These are phyloP conservation scores for Drosophila formosana DNA, from an alignment of 2,888 invertebrate species.

Conservation along the genomic window DNA sequence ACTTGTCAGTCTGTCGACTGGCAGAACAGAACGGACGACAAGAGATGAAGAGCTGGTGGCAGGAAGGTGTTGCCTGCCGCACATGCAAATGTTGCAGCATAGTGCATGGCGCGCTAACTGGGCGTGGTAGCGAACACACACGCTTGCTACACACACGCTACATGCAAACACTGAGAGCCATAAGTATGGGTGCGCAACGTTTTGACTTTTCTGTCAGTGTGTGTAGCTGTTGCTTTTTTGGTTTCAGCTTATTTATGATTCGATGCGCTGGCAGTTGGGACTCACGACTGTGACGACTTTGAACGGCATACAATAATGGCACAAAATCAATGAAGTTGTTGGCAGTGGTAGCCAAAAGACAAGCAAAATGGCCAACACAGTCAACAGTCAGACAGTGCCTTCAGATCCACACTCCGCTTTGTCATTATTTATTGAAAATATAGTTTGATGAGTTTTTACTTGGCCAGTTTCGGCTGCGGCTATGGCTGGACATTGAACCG, in stretches of 20 bases:
- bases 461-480: conserved; percentile 28
- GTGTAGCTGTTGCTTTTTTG: conserved; percentile 13
- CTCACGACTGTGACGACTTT: conserved; percentile 49
- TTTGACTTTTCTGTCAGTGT: conserved; percentile 9
- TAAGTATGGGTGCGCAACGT: conserved; percentile 6
- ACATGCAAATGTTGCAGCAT: conserved; percentile 62
- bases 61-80: conserved; percentile 1
- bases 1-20: conserved; percentile 59
- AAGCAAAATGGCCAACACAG: conserved; percentile 25
- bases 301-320: conserved; percentile 58
- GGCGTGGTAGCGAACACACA: conserved; percentile 52
- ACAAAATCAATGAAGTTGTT: conserved; percentile 75
- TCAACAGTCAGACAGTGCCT: neutral
- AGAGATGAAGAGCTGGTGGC: neutral
- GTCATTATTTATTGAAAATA: conserved; percentile 80
- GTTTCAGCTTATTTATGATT: conserved; percentile 50
- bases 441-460: conserved; percentile 80
- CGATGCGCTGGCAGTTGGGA: conserved; percentile 28
- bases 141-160: neutral
- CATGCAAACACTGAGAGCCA: neutral
- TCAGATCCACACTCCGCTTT: conserved; percentile 14
- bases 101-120: conserved; percentile 19
- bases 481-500: conserved; percentile 47
- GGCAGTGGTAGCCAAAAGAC: conserved; percentile 16
- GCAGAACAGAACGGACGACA: conserved; percentile 18